Conservation (phyloP, 2,888 invertebrate species). For the Polydrusus tereticollis region DNA sequence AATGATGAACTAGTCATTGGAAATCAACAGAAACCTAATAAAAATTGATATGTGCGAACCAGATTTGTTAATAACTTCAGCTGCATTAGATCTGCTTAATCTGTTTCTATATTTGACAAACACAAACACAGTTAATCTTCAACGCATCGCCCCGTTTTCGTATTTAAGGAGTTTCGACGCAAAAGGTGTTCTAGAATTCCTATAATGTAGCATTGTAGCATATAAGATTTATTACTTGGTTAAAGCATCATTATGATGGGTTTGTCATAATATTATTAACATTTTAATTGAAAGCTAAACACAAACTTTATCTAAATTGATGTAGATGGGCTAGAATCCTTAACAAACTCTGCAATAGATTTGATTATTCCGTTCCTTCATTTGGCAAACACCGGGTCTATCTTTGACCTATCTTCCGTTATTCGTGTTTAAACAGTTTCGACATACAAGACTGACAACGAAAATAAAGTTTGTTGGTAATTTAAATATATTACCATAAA, state of each 20-base stretch:
- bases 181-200: no score
- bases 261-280: no score
- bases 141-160: no score
- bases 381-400: slow-evolving; percentile 22
- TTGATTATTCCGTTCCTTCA: slow-evolving; percentile 26
- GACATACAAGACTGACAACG: slow-evolving; percentile 5
- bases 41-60: background rate
- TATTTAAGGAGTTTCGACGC: no score
- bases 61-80: background rate
- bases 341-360: slow-evolving; percentile 25
- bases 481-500: background rate
- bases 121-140: no score
- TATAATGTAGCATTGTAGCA: no score
- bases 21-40: background rate
- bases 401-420: slow-evolving; percentile 22
- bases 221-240: no score
- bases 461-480: background rate
- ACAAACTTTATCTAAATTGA: slow-evolving; percentile 21
- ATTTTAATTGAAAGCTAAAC: slow-evolving; percentile 22
- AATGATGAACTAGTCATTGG: background rate
- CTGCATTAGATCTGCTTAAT: background rate
- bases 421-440: slow-evolving; percentile 29
- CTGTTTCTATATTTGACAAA: no score
- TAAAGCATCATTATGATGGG: no score
- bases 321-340: slow-evolving; percentile 15